Evolutionary conservation across 2,113 vertebrate genomes (phyloP), one percentile per base, ranked within the genome.

Genomic region (Hucho hucho): DNA sequence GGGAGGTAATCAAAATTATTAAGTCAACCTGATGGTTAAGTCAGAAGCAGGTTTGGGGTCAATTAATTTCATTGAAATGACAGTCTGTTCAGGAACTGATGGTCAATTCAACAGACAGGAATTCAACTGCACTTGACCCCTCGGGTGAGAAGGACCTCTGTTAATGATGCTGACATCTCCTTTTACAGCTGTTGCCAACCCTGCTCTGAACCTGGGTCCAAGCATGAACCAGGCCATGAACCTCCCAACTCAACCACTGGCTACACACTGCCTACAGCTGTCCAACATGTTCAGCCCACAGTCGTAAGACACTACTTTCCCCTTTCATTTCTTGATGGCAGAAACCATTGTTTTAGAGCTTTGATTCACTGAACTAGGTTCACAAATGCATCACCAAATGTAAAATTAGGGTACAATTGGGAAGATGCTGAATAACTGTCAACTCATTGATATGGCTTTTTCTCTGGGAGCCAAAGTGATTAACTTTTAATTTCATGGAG

Each of bases 241-340:
- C 81, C 91, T 95, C 32, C 95, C 97, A 77, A 95, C 96, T 72
- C 98, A 93, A 76, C 97, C 98, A 6, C 93, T 99, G 90, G 95
- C 96, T 79, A 99, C 98, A 75, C 98, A 99, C 80, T 99, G 97
- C 91, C 97, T 99, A 80, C 98, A 99, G 90, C 94, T 99, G 43
- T 98, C 98, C 87, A 99, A 99, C 87, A 96, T 99, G 93, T 99
- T 99, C 91, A 99, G 97, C 81, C 98, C 97, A 88, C 97, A 99
- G 81, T 91, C 95, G 98, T 99, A 92, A 97, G 97, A 3, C 59
- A n/a, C 59, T 18, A 94, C 74, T 4, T 9, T 0, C 29, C 46
- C 0, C 0, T 20, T 72, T 68, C 3, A 26, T 4, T 64, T 28
- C 2, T 0, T 65, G 18, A 53, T 24, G 5, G 20, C 4, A 14